Percentiles rank a stretch among this genome's conserved stretches.
These are phyloP conservation scores for Drosophila sulfurigaster DNA, from an alignment of 1,140 invertebrate species.

Conservation along the genomic window DNA sequence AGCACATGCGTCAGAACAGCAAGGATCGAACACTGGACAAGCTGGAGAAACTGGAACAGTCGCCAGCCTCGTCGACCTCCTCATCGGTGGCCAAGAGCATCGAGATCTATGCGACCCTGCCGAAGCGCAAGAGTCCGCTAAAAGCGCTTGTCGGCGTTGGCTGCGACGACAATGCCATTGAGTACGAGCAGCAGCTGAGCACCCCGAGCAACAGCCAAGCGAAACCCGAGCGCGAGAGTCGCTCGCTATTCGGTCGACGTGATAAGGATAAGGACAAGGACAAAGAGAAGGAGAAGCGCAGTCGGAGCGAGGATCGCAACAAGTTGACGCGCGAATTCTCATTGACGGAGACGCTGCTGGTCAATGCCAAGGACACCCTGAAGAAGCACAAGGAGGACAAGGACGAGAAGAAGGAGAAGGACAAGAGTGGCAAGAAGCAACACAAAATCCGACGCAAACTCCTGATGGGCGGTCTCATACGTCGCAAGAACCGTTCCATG, in stretches of 20 bases:
- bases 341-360: constrained; percentile 86
- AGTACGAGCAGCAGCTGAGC: constrained; percentile 61
- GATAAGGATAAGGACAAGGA: constrained; percentile 68
- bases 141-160: constrained; percentile 86
- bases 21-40: constrained; percentile 84
- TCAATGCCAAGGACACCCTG: constrained; percentile 86
- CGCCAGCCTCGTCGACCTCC: constrained; percentile 92
- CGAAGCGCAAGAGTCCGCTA: constrained; percentile 92
- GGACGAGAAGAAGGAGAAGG: constrained; percentile 88
- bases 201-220: constrained; percentile 4
- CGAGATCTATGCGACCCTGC: constrained; percentile 95
- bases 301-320: constrained; percentile 92
- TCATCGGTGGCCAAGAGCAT: constrained; percentile 89
- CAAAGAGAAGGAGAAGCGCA: constrained; percentile 91
- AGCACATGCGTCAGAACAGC: constrained; percentile 89
- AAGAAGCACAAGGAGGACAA: constrained; percentile 89
- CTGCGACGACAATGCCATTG: constrained; percentile 87
- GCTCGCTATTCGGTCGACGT: constrained; percentile 88
- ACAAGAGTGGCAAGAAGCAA: constrained; percentile 94
- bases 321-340: constrained; percentile 90
- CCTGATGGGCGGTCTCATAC: constrained; percentile 94
- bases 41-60: constrained; percentile 86
- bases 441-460: constrained; percentile 95
- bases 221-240: constrained; percentile 87
- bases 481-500: constrained; percentile 95